phyloP scores from a whole-genome alignment of 2,888 invertebrate species.

The Amphipoea oculea region DNA sequence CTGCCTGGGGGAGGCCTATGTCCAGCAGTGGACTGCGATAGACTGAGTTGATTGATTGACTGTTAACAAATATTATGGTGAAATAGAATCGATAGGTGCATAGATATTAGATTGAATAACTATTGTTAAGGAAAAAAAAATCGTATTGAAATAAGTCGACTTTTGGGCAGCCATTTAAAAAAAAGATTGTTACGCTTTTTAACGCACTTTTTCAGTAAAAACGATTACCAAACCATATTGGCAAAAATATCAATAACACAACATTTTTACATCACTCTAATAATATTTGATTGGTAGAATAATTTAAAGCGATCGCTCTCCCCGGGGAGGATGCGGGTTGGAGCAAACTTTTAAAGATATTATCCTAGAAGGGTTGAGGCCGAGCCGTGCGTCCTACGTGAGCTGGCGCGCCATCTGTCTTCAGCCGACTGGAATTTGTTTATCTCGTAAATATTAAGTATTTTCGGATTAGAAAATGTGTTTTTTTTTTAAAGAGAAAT shows the following conservation, averaged over 20 bases:
- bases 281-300: conserved; percentile 86
- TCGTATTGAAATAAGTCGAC: neutral
- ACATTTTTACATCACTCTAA: conserved; percentile 64
- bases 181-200: neutral
- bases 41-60: neutral
- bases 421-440: conserved; percentile 85
- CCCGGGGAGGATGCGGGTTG: conserved; percentile 72
- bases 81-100: neutral
- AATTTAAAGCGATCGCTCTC: conserved; percentile 82
- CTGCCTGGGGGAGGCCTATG: neutral
- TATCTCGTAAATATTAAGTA: conserved; percentile 73
- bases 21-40: neutral
- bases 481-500: neutral
- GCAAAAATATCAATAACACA: neutral
- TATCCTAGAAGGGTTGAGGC: conserved; percentile 88
- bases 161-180: neutral
- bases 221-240: neutral
- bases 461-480: conserved; percentile 50
- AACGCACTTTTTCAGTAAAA: neutral
- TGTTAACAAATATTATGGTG: neutral
- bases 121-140: neutral
- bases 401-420: conserved; percentile 87
- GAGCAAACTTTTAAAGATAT: conserved; percentile 90
- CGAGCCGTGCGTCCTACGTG: conserved; percentile 84
- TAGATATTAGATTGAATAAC: neutral